These are phyloP conservation scores for Alosa alosa DNA, from an alignment of 2,113 vertebrate genomes.

Conservation along the genomic window DNA sequence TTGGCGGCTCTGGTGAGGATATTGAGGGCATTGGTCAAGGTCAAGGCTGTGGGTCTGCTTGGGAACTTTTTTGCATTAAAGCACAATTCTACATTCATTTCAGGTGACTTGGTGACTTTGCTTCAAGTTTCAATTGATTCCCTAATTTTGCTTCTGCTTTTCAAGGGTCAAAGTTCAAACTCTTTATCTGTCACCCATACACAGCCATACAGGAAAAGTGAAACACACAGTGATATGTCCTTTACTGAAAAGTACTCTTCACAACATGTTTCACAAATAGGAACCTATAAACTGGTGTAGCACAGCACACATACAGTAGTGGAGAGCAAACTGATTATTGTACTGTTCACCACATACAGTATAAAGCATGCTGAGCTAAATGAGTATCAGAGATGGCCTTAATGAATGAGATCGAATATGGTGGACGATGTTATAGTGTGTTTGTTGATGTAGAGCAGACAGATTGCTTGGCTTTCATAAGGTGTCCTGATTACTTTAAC, in stretches of 20 bases:
- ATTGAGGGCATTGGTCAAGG: neutral
- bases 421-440: neutral
- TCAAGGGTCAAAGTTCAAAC: neutral
- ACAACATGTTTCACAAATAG: neutral
- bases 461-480: neutral
- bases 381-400: neutral
- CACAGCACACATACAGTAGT: neutral
- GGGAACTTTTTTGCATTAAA: neutral
- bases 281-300: neutral
- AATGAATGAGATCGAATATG: neutral
- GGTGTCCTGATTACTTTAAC: constrained; percentile 6
- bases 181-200: neutral
- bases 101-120: neutral
- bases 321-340: neutral
- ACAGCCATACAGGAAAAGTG: neutral
- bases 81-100: neutral
- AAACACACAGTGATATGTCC: neutral
- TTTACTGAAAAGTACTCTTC: neutral
- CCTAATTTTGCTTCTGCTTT: neutral
- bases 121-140: neutral
- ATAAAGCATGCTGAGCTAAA: neutral
- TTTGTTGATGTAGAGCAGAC: neutral
- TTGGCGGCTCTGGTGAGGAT: neutral
- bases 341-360: neutral
- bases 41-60: neutral